phyloP scores from a whole-genome alignment of 1,140 invertebrate genomes.

The Phymastichus coffea region DNA sequence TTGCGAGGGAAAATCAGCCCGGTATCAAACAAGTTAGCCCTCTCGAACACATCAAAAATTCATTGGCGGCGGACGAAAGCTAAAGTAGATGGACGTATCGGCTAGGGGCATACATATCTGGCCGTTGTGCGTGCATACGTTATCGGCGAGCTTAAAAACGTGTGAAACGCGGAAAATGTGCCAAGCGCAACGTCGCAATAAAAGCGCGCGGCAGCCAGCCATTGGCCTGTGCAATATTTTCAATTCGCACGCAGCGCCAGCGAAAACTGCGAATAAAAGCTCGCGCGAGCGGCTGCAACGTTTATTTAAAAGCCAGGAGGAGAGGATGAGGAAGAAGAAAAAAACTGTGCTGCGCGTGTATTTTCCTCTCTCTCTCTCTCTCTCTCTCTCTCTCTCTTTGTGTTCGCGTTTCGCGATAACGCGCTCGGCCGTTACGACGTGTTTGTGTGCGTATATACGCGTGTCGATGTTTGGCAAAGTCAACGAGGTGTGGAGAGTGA shows the following conservation, averaged over 20 bases:
- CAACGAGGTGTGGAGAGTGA: conserved; percentile 14
- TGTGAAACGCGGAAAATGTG: conserved; percentile 18
- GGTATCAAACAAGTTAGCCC: too few relatives aligned
- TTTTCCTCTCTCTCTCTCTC: too few relatives aligned
- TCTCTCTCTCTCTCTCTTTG: too few relatives aligned
- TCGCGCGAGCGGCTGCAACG: neutral
- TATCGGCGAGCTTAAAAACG: conserved; percentile 5
- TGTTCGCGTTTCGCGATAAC: conserved; percentile 29
- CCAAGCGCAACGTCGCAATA: neutral
- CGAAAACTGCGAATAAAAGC: neutral
- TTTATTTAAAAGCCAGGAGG: neutral
- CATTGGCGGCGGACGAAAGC: too few relatives aligned
- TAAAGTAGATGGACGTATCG: too few relatives aligned
- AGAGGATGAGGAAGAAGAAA: neutral
- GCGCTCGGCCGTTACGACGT: conserved; percentile 10
- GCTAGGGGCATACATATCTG: neutral
- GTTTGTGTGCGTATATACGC: neutral
- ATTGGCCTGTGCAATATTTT: conserved; percentile 1
- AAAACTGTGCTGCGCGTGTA: neutral
- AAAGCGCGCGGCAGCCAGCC: neutral
- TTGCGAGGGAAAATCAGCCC: too few relatives aligned
- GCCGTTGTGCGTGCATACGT: neutral
- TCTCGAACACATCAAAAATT: neutral
- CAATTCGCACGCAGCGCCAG: neutral
- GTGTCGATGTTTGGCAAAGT: conserved; percentile 12